Evolutionary conservation across 2,113 vertebrate species (phyloP), one percentile per base, ranked within the genome.

Genomic region (Pungitius pungitius): DNA sequence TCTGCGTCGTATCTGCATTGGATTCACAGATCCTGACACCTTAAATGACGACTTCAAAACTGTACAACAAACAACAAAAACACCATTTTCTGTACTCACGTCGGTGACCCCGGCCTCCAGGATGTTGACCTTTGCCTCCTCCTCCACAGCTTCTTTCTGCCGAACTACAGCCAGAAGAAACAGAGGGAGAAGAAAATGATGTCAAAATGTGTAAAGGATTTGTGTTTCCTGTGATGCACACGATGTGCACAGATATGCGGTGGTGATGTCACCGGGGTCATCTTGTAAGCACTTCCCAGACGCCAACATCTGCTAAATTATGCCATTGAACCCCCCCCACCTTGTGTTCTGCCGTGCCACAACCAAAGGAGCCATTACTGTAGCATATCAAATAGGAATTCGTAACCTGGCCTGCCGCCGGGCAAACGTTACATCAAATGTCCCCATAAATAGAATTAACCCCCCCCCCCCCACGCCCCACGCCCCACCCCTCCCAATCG

Each of bases 51-150:
- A n/a, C n/a, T n/a, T n/a, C 1, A 47, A 47, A 47, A 18, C 17
- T n/a, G n/a, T 3, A 47, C 30, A 8, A n/a, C 15, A 42, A 42
- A 42, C 13, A 4, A 14, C 40, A 42, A 42, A 42, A 42, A 42
- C 2, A 14, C 30, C 30, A 1, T 30, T 30, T 30, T 30, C 30
- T 58, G 67, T 68, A 95, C 96, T 95, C 93, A 99, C 97, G 87
- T 96, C 92, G 2, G 95, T 90, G 47, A 95, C 89, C 24, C 97
- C 96, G 0, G 95, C 94, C 86, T 95, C 94, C 62, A 99, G 93
- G 77, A 99, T 96, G 78, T 77, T 93, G 89, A 98, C 71, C 73
- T 95, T 94, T 2, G 93, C 93, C 14, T 93, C 90, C 74, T 93
- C 94, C 89, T 97, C 95, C 81, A 99, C 86, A 42, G 90, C 78